These are phyloP conservation scores for Odontamblyopus rebecca DNA, from an alignment of 2,797 vertebrate genomes.

Conservation along the genomic window DNA sequence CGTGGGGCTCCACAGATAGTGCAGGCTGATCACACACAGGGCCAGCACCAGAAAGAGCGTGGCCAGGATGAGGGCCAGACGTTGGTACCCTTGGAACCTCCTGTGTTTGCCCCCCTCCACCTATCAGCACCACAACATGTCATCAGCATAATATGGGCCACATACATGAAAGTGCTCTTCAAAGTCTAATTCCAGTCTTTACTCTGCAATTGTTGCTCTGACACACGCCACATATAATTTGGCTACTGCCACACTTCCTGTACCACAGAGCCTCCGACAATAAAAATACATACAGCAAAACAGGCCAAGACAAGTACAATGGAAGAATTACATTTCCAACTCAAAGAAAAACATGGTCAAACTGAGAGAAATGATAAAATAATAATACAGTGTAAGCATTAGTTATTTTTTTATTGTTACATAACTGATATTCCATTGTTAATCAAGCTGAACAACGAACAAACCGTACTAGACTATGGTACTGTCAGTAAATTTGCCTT, in stretches of 20 bases:
- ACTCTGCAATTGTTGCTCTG: neutral
- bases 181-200: constrained; percentile 3
- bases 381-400: neutral
- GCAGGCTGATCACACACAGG: constrained; percentile 82
- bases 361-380: neutral
- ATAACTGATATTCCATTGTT: too few species aligned
- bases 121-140: constrained; percentile 64
- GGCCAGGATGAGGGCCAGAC: constrained; percentile 78
- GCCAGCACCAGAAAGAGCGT: constrained; percentile 80
- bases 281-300: constrained; percentile 14
- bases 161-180: neutral
- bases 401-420: too few species aligned
- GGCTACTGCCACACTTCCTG: constrained; percentile 11
- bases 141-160: constrained; percentile 4
- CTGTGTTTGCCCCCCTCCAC: constrained; percentile 81
- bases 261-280: constrained; percentile 12
- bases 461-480: too few species aligned
- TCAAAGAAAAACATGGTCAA: neutral
- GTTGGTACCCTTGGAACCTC: constrained; percentile 78
- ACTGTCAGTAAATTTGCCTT: neutral
- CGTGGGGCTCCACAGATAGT: constrained; percentile 83
- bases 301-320: neutral
- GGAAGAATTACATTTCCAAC: neutral
- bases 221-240: constrained; percentile 7
- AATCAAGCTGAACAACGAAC: too few species aligned